Conservation (phyloP, 2,888 invertebrate species). For the Apotomis capreana region DNA sequence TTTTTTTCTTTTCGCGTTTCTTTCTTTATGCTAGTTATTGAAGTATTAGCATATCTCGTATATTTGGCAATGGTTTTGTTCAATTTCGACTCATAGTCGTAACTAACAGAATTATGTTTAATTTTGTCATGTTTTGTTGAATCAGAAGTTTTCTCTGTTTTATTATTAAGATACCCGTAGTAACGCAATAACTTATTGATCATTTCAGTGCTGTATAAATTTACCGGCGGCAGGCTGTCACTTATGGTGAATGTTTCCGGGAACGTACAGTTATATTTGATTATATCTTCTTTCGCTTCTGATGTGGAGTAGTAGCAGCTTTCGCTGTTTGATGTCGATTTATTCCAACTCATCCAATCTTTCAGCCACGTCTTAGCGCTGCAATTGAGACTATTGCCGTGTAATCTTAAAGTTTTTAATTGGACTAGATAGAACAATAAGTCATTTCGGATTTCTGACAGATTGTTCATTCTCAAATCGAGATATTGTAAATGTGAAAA, state of each 20-base stretch:
- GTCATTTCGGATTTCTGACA: conserved; percentile 84
- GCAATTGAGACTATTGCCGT: conserved; percentile 89
- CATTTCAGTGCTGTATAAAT: conserved; percentile 80
- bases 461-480: conserved; percentile 86
- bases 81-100: conserved; percentile 42
- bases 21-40: conserved; percentile 28
- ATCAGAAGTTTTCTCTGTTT: conserved; percentile 65
- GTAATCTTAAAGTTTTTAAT: conserved; percentile 85
- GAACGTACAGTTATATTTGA: conserved; percentile 78
- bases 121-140: conserved; percentile 54
- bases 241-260: conserved; percentile 80
- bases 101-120: conserved; percentile 51
- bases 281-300: conserved; percentile 73
- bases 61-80: conserved; percentile 30
- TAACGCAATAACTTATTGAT: conserved; percentile 77
- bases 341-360: conserved; percentile 86
- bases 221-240: conserved; percentile 78
- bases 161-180: conserved; percentile 77
- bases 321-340: conserved; percentile 67
- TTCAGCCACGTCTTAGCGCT: conserved; percentile 86
- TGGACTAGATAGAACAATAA: conserved; percentile 87
- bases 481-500: conserved; percentile 87
- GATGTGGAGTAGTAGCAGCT: conserved; percentile 76
- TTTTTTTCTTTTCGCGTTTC: conserved; percentile 49
- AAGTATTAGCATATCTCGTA: conserved; percentile 18